Percentiles rank a stretch among this genome's conserved stretches.
Conservation (phyloP, 2,797 vertebrate species). For the Varecia variegata region DNA sequence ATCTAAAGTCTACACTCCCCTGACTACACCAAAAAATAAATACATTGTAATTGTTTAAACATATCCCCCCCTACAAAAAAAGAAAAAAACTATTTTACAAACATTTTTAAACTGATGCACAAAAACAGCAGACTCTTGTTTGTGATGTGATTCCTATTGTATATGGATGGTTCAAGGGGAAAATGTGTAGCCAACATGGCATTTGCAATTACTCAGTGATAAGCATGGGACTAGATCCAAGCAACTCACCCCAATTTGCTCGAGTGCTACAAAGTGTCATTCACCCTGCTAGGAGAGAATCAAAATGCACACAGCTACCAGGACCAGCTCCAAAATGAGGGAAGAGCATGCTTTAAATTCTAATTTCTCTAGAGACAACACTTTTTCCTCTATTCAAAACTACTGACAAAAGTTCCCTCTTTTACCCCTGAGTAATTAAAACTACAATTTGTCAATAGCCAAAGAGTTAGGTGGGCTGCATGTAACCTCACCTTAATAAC, state of each 20-base stretch:
- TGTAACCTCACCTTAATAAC: constrained; percentile 29
- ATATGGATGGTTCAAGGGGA: not conserved
- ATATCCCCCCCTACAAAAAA: not conserved
- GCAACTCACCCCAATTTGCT: constrained; percentile 57
- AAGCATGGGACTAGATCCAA: constrained; percentile 36
- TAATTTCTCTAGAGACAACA: constrained; percentile 46
- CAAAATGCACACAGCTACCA: not conserved
- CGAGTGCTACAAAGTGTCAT: constrained; percentile 33
- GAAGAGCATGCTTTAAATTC: constrained; percentile 43
- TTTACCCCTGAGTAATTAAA: constrained; percentile 40
- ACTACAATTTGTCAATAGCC: constrained; percentile 25
- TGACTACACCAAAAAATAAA: not conserved
- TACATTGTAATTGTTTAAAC: not conserved
- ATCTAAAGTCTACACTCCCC: not conserved
- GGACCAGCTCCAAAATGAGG: constrained; percentile 52
- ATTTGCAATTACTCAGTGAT: constrained; percentile 37
- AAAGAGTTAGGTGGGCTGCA: not conserved
- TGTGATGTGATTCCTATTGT: not conserved
- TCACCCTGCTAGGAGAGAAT: constrained; percentile 46
- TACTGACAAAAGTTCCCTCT: constrained; percentile 51
- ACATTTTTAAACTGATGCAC: not conserved
- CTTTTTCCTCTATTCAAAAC: constrained; percentile 41
- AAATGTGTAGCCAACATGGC: not conserved
- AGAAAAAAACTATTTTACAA: not conserved
- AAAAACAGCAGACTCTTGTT: not conserved